Evolutionary conservation across 1,140 invertebrate species (phyloP), one percentile per base, ranked within the genome.

Genomic region (Druon quercuslanigerum): DNA sequence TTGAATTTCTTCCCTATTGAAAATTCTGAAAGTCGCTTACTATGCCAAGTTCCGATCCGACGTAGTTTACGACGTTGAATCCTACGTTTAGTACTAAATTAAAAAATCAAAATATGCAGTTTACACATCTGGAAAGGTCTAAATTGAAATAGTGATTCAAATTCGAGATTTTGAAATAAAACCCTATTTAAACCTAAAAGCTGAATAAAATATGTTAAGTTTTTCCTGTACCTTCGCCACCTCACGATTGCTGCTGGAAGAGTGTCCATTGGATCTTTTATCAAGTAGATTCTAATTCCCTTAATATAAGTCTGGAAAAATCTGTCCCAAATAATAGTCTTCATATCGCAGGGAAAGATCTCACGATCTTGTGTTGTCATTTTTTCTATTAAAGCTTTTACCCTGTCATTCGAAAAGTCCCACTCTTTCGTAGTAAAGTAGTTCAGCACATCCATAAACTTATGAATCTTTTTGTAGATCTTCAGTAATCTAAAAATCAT

Each of bases 361-460:
- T 92, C 87, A 79, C 92, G 91, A 85, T 97, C 96, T 50, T 92
- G 87, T 0, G 85, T 85, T 6, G 93, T 91, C 56, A 97, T 85
- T 20, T 93, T 93, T 1, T 88, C 84, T 84, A 94, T 92, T 72
- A 98, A 88, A n/a, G 85, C 82, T 14, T 92, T 87, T 0, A 95
- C 87, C 66, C 93, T 94, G 12, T 92, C 89, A 81, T 95, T 95
- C 0, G 88, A 87, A 85, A 96, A 96, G 6, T 89, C 87, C 95
- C 95, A 96, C 76, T 95, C 92, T 81, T 93, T 92, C 0, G 92
- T 94, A 3, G 95, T 94, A 84, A 96, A 96, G 83, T 95, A 96
- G 83, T 95, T 94, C 1, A 96, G 87, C 4, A 94, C 94, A 11
- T 93, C 92, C 66, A 95, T 92, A 14, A 96, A 93, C 83, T 93